These are phyloP conservation scores for Murina feae DNA, from an alignment of 2,113 vertebrate species.

Conservation along the genomic window DNA sequence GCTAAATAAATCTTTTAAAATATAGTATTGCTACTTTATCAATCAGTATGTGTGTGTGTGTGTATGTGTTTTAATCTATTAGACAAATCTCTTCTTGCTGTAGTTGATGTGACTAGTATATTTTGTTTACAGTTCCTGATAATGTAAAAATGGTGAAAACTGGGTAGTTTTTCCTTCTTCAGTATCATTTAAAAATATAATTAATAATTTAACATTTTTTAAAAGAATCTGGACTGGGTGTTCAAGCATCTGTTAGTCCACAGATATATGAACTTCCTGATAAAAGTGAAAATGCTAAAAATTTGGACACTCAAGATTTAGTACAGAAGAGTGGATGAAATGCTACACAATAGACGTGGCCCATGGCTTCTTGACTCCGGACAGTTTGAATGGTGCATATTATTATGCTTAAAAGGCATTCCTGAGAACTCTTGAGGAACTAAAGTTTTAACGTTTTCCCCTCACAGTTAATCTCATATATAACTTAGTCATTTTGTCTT, in stretches of 20 bases:
- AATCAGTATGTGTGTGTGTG: background rate
- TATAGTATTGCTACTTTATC: background rate
- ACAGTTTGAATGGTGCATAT: background rate
- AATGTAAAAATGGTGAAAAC: background rate
- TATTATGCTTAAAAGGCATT: background rate
- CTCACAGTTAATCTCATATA: background rate
- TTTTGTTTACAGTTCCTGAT: background rate
- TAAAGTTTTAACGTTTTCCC: background rate
- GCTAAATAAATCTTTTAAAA: background rate
- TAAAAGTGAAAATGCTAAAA: background rate
- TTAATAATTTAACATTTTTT: background rate
- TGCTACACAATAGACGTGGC: background rate
- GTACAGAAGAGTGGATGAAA: background rate
- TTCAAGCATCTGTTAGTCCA: background rate
- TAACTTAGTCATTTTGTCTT: background rate
- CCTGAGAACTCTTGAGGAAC: background rate
- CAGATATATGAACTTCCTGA: background rate
- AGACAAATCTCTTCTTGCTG: background rate
- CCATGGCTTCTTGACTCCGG: background rate
- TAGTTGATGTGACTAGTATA: background rate
- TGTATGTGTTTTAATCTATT: background rate
- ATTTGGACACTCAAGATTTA: background rate
- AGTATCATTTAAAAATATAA: background rate
- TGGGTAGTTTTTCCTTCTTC: background rate
- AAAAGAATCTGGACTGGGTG: background rate